These are phyloP conservation scores for Leptodactylus fallax DNA, from an alignment of 2,797 vertebrate species.

Conservation along the genomic window DNA sequence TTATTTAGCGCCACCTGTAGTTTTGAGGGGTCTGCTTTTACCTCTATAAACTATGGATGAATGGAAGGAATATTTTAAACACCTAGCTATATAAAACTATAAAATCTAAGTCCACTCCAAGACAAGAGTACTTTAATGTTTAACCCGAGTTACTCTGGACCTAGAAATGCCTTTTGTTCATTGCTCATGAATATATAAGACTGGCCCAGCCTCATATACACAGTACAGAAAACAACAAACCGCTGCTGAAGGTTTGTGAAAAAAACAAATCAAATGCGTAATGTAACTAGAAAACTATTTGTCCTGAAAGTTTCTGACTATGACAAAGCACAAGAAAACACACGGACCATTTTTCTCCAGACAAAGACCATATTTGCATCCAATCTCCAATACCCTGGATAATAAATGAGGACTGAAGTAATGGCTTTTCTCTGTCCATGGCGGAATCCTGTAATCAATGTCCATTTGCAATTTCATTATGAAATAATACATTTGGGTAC, in stretches of 20 bases:
- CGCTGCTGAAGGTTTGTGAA: neutral
- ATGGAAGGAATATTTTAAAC: neutral
- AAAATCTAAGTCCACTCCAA: neutral
- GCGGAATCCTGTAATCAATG: slow-evolving; percentile 68
- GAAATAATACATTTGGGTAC: slow-evolving; percentile 67
- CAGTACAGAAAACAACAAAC: neutral
- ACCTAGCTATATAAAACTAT: neutral
- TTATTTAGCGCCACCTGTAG: too few species aligned
- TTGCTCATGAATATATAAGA: neutral
- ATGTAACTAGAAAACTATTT: slow-evolving; percentile 21
- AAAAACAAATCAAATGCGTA: slow-evolving; percentile 35
- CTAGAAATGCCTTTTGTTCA: neutral
- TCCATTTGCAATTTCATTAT: slow-evolving; percentile 65
- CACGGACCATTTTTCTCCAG: slow-evolving; percentile 23
- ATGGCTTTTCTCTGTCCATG: slow-evolving; percentile 51
- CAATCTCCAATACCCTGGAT: slow-evolving; percentile 14
- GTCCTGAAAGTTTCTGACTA: slow-evolving; percentile 44
- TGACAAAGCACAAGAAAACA: slow-evolving; percentile 40
- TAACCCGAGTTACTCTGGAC: neutral
- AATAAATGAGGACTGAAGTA: slow-evolving; percentile 52
- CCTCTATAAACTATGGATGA: neutral
- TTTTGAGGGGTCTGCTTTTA: too few species aligned
- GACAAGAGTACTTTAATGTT: neutral
- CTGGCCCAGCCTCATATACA: neutral
- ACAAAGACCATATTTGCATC: slow-evolving; percentile 42